Conservation (phyloP, 2,113 vertebrate species). For the Dicrurus megarhynchus region DNA sequence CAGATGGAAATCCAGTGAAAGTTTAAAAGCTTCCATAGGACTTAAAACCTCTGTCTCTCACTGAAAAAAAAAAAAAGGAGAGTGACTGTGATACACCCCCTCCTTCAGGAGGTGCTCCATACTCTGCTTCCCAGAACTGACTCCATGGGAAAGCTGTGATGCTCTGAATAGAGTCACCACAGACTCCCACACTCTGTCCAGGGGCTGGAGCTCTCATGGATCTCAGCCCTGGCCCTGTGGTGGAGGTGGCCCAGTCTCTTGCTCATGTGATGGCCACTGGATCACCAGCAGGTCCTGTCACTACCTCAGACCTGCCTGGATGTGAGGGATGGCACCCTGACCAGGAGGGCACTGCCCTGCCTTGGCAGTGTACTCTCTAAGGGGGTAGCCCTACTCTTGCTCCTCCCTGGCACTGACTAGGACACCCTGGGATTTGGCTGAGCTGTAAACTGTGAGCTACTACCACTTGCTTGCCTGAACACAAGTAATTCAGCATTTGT, state of each 20-base stretch:
- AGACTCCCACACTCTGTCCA: neutral
- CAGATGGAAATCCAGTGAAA: neutral
- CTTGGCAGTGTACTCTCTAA: fast-evolving
- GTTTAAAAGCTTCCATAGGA: neutral
- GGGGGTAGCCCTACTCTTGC: fast-evolving
- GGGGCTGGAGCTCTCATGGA: neutral
- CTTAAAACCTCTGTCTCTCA: neutral
- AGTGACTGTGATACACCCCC: neutral
- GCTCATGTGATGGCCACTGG: neutral
- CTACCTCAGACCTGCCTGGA: neutral
- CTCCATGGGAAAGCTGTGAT: fast-evolving
- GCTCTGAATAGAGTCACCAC: neutral
- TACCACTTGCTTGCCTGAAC: neutral
- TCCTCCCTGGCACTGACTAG: neutral
- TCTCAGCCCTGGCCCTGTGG: neutral
- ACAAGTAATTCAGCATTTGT: neutral
- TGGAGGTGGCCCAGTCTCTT: neutral
- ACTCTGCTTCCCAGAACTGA: neutral
- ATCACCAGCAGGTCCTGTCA: neutral
- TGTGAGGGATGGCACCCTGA: fast-evolving
- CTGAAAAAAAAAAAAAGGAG: neutral
- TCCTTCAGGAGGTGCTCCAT: neutral
- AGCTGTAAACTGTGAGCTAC: neutral
- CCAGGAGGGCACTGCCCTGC: fast-evolving
- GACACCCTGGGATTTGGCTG: neutral